Percentiles rank a stretch among this genome's conserved stretches.
Conservation (phyloP, 2,888 invertebrate species). For the Erebia palarica region DNA sequence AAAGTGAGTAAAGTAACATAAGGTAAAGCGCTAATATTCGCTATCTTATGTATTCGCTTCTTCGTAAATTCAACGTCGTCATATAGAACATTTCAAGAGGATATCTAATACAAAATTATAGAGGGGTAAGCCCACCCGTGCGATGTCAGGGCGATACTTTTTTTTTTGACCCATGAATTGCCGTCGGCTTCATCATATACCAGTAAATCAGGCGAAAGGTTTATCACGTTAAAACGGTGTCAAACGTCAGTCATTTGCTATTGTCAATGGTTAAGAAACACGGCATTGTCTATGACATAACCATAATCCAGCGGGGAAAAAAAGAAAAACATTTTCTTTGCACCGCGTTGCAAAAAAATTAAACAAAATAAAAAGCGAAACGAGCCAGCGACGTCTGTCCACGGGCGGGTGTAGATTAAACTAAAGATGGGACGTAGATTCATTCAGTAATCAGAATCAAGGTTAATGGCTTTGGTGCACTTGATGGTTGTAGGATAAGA, state of each 20-base stretch:
- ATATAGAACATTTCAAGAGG: too few species aligned
- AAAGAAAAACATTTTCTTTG: constrained; percentile 23
- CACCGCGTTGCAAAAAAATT: constrained; percentile 5
- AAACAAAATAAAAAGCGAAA: constrained; percentile 23
- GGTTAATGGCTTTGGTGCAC: constrained; percentile 40
- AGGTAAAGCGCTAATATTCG: too few species aligned
- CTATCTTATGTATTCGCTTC: too few species aligned
- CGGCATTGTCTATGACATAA: constrained; percentile 40
- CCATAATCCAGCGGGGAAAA: constrained; percentile 23
- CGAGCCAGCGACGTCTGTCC: constrained; percentile 34
- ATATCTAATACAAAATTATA: too few species aligned
- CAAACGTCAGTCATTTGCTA: constrained; percentile 15
- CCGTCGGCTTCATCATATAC: not conserved
- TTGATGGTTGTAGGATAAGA: constrained; percentile 24
- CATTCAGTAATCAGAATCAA: constrained; percentile 64
- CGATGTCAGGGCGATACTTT: too few species aligned
- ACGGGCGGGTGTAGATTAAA: constrained; percentile 38
- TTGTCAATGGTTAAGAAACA: not conserved
- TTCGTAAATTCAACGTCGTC: too few species aligned
- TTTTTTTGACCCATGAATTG: not conserved
- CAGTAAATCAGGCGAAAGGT: not conserved
- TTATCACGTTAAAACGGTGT: not conserved
- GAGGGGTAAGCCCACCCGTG: too few species aligned
- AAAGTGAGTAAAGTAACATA: too few species aligned
- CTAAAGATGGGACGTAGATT: constrained; percentile 49